Conservation (phyloP, 2,113 vertebrate species). For the Cyanistes caeruleus region DNA sequence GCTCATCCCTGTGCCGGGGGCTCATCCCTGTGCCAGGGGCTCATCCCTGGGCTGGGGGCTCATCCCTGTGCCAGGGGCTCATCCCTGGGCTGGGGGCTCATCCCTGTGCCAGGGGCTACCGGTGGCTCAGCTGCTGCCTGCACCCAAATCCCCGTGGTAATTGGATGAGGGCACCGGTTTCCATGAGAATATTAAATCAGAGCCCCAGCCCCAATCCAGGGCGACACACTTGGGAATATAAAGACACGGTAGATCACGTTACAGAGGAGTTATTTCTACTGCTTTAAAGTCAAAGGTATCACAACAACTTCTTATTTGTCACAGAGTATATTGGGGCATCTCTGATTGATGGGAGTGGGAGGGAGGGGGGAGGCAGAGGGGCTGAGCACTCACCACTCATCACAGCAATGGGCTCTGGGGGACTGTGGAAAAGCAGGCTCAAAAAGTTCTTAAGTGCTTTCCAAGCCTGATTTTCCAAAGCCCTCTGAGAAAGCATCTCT, state of each 20-base stretch:
- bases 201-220: conserved; percentile 47
- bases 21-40: not conserved
- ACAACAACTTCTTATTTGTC: conserved; percentile 38
- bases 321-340: not conserved
- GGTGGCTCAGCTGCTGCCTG: conserved; percentile 64
- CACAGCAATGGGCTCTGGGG: not conserved
- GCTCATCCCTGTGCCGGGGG: not conserved
- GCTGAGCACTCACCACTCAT: not conserved
- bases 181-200: conserved; percentile 71
- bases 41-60: not conserved
- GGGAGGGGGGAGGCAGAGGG: not conserved
- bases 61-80: not conserved
- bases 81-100: not conserved
- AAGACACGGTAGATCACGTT: conserved; percentile 51
- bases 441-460: not conserved
- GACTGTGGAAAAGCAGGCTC: not conserved
- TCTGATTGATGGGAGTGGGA: not conserved
- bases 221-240: conserved; percentile 48
- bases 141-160: conserved; percentile 74
- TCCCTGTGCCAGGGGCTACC: not conserved
- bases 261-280: conserved; percentile 24
- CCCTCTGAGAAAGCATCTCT: not conserved
- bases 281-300: conserved; percentile 44
- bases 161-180: conserved; percentile 76
- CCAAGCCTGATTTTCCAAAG: not conserved